Percentiles rank a stretch among this genome's conserved stretches.
phyloP scores from a whole-genome alignment of 2,797 vertebrate species.

The Ptychadena robeensis region DNA sequence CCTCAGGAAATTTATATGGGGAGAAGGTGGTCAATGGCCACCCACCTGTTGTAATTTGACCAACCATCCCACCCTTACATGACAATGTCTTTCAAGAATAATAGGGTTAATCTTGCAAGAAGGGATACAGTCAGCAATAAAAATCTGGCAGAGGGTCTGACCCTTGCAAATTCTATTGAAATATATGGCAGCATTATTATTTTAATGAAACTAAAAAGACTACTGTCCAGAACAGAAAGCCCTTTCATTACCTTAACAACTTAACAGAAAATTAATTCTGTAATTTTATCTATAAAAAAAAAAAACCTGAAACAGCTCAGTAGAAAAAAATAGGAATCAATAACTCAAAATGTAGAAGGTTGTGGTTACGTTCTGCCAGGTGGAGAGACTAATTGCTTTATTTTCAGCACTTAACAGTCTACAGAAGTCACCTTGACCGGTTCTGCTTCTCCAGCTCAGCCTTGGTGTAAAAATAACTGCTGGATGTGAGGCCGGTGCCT shows the following conservation, averaged over 20 bases:
- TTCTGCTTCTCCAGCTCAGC: neutral
- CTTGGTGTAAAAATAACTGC: conserved; percentile 23
- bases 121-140: too few relatives aligned
- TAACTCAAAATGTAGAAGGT: conserved; percentile 5
- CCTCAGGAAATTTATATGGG: too few relatives aligned
- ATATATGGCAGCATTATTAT: too few relatives aligned
- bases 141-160: too few relatives aligned
- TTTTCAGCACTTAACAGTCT: neutral
- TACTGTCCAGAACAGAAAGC: neutral
- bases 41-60: too few relatives aligned
- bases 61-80: too few relatives aligned
- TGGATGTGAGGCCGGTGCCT: neutral
- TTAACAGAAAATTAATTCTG: neutral
- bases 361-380: conserved; percentile 17
- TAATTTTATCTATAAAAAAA: neutral
- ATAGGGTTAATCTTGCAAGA: too few relatives aligned
- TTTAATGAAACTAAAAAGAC: neutral
- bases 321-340: neutral
- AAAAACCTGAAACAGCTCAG: neutral
- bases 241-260: neutral
- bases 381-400: conserved; percentile 50
- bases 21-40: too few relatives aligned
- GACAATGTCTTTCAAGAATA: too few relatives aligned
- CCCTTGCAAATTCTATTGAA: too few relatives aligned
- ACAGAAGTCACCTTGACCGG: conserved; percentile 61